These are phyloP conservation scores for Paralichthys olivaceus DNA, from an alignment of 2,113 vertebrate genomes.

Conservation along the genomic window DNA sequence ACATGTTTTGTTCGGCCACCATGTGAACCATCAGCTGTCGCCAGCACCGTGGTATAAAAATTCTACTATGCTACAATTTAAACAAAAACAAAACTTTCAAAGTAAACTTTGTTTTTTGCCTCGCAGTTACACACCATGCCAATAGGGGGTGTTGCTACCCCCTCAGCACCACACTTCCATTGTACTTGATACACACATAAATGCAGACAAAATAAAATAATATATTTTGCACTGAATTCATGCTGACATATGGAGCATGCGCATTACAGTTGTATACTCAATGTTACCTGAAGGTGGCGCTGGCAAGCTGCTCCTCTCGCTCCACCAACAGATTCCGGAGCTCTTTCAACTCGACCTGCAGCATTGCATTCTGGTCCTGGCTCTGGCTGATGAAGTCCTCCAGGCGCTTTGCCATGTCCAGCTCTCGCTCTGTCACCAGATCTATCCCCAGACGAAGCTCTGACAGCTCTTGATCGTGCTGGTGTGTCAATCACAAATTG, in stretches of 20 bases:
- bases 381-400: slow-evolving; percentile 84
- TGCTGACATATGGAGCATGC: background rate
- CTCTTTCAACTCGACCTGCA: slow-evolving; percentile 80
- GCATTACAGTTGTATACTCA: background rate
- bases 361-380: slow-evolving; percentile 80
- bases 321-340: slow-evolving; percentile 79
- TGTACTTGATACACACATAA: too few species aligned
- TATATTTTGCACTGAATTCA: too few species aligned
- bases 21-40: too few species aligned
- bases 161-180: too few species aligned
- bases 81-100: too few species aligned
- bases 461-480: slow-evolving; percentile 82
- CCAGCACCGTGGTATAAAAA: too few species aligned
- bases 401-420: slow-evolving; percentile 85
- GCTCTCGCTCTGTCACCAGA: slow-evolving; percentile 82
- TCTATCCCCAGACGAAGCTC: slow-evolving; percentile 81
- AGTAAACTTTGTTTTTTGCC: too few species aligned
- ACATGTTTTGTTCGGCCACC: too few species aligned
- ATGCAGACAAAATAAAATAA: too few species aligned
- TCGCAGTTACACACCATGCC: too few species aligned
- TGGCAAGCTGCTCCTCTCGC: slow-evolving; percentile 82
- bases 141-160: too few species aligned
- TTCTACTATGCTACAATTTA: background rate
- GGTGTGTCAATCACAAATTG: background rate
- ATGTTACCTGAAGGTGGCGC: slow-evolving; percentile 81